A percentile compares a stretch with the other conserved stretches of the same genome.
Evolutionary conservation across 1,140 invertebrate genomes (phyloP).

Genomic region (Drosophila nebulosa): DNA sequence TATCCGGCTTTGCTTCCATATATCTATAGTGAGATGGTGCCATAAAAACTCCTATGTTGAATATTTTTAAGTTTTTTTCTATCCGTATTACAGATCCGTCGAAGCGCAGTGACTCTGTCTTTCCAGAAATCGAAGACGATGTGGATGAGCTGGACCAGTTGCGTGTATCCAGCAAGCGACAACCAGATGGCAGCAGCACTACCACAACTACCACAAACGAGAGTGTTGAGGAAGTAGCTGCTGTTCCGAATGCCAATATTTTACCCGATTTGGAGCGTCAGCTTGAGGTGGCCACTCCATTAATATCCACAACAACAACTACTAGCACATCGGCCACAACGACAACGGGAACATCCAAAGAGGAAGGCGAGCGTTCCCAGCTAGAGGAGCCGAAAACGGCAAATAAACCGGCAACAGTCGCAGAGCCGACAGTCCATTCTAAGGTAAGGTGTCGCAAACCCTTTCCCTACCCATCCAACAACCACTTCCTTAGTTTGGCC

Average conservation of each 20-base stretch:
- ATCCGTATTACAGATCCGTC: slow-evolving; percentile 38
- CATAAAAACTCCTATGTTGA: background rate
- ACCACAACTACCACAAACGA: slow-evolving; percentile 67
- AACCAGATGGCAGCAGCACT: slow-evolving; percentile 57
- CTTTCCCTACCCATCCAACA: slow-evolving; percentile 14
- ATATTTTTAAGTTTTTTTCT: background rate
- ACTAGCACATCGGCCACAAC: slow-evolving; percentile 67
- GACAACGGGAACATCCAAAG: slow-evolving; percentile 57
- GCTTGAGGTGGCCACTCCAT: slow-evolving; percentile 65
- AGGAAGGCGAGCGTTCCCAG: slow-evolving; percentile 56
- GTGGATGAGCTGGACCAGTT: slow-evolving; percentile 72
- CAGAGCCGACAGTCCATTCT: slow-evolving; percentile 55
- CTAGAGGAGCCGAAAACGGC: slow-evolving; percentile 60
- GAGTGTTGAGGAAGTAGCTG: slow-evolving; percentile 54
- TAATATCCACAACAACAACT: slow-evolving; percentile 65
- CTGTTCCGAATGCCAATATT: slow-evolving; percentile 25
- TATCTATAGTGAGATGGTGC: slow-evolving; percentile 53
- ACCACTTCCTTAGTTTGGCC: slow-evolving; percentile 11
- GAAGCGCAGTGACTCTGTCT: slow-evolving; percentile 31
- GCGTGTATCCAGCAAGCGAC: slow-evolving; percentile 40
- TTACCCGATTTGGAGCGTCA: slow-evolving; percentile 68
- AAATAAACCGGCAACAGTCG: slow-evolving; percentile 30
- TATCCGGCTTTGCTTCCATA: slow-evolving; percentile 66
- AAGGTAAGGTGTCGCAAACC: slow-evolving; percentile 13
- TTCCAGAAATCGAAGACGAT: slow-evolving; percentile 71